Conservation (phyloP, 1,140 invertebrate species). For the Mercenaria mercenaria region DNA sequence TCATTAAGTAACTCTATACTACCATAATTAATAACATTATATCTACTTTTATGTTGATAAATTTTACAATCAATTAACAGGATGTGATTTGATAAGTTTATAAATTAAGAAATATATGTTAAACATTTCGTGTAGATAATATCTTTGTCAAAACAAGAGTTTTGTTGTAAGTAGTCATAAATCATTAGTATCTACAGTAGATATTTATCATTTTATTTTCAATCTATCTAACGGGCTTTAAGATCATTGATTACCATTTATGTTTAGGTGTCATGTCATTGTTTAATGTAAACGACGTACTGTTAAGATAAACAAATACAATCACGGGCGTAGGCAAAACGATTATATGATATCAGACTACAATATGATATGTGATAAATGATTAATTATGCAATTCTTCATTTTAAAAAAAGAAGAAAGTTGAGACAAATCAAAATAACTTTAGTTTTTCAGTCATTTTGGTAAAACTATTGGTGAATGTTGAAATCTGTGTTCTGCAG, state of each 20-base stretch:
- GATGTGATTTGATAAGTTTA: neutral
- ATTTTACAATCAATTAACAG: conserved; percentile 12
- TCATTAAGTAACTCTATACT: neutral
- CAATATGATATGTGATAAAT: neutral
- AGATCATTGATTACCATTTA: neutral
- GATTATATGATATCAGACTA: conserved; percentile 1
- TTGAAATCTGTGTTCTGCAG: no score
- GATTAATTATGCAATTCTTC: neutral
- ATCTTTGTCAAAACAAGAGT: neutral
- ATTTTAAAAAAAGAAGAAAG: neutral
- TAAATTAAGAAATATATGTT: conserved; percentile 15
- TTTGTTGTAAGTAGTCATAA: conserved; percentile 8
- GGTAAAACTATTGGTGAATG: no score
- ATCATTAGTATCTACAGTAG: neutral
- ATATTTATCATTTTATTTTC: conserved; percentile 14
- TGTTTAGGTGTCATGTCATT: conserved; percentile 1
- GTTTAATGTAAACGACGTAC: neutral
- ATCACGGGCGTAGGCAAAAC: conserved; percentile 11
- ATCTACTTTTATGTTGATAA: neutral
- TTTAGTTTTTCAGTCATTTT: neutral
- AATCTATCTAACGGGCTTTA: neutral
- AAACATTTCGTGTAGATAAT: neutral
- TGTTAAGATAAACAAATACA: neutral
- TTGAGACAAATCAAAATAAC: neutral
- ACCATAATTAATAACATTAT: neutral